Percentiles rank a stretch among this genome's conserved stretches.
phyloP scores from a whole-genome alignment of 2,113 vertebrate species.

The Saguinus midas region DNA sequence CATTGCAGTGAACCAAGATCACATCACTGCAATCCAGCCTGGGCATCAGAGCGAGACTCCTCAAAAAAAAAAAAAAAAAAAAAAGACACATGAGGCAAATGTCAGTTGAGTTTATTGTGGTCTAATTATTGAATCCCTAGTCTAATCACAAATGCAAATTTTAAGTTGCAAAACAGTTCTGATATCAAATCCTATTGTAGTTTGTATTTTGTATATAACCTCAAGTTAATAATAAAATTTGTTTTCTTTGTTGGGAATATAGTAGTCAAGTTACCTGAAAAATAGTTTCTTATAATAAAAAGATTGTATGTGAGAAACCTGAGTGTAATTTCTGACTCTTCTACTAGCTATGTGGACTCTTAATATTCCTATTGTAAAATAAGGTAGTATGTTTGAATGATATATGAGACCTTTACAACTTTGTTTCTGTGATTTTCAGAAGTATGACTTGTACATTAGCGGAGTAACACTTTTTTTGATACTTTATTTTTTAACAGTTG shows the following conservation, averaged over 20 bases:
- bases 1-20: too few species aligned
- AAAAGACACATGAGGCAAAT: too few species aligned
- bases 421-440: not conserved
- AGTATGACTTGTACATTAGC: not conserved
- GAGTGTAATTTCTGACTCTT: not conserved
- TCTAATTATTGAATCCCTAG: not conserved
- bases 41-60: too few species aligned
- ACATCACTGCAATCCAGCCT: too few species aligned
- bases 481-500: too few species aligned
- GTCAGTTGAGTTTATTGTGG: not conserved
- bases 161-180: not conserved
- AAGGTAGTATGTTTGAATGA: not conserved
- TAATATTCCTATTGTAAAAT: not conserved
- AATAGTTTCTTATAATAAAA: not conserved
- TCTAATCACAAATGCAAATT: not conserved
- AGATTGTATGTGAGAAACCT: not conserved
- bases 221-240: conserved; percentile 6
- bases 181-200: not conserved
- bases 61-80: too few species aligned
- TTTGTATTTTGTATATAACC: not conserved
- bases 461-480: not conserved
- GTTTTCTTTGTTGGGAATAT: conserved; percentile 8
- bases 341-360: not conserved
- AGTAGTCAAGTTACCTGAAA: not conserved
- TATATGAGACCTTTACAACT: not conserved